These are phyloP conservation scores for Exephanes ischioxanthus DNA, from an alignment of 2,888 invertebrate species.

Conservation along the genomic window DNA sequence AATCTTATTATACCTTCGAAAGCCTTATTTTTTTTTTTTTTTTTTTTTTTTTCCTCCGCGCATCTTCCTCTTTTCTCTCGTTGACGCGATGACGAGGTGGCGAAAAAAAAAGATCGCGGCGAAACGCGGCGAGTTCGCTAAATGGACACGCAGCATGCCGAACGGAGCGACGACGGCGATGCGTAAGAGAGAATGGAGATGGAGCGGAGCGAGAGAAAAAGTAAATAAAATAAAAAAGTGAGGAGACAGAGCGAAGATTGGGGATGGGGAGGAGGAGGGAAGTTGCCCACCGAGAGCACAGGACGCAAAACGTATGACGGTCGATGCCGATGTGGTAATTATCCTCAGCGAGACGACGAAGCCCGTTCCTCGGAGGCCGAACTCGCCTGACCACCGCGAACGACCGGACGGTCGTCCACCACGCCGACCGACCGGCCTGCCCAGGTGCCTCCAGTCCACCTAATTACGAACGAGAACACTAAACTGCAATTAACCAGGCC, in stretches of 20 bases:
- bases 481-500: slow-evolving; percentile 83
- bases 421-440: slow-evolving; percentile 59
- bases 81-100: slow-evolving; percentile 62
- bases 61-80: slow-evolving; percentile 30
- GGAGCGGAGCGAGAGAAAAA: slow-evolving; percentile 50
- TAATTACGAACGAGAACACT: slow-evolving; percentile 83
- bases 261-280: neutral
- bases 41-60: slow-evolving; percentile 3
- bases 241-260: neutral
- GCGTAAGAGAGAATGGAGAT: slow-evolving; percentile 42
- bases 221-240: slow-evolving; percentile 27
- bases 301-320: slow-evolving; percentile 77
- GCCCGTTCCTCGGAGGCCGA: slow-evolving; percentile 44
- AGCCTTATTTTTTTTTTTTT: neutral
- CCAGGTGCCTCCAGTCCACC: slow-evolving; percentile 82
- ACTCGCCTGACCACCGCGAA: slow-evolving; percentile 39
- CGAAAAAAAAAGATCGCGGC: slow-evolving; percentile 52
- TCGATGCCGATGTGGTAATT: slow-evolving; percentile 79
- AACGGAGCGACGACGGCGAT: slow-evolving; percentile 44
- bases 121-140: slow-evolving; percentile 58
- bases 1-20: slow-evolving; percentile 44
- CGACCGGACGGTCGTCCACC: slow-evolving; percentile 54
- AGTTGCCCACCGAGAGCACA: slow-evolving; percentile 31
- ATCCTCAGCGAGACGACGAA: slow-evolving; percentile 71
- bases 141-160: slow-evolving; percentile 68